Base-by-base conservation (phyloP, 2,797 vertebrate species). In the Coranthus polyacanthus region DNA sequence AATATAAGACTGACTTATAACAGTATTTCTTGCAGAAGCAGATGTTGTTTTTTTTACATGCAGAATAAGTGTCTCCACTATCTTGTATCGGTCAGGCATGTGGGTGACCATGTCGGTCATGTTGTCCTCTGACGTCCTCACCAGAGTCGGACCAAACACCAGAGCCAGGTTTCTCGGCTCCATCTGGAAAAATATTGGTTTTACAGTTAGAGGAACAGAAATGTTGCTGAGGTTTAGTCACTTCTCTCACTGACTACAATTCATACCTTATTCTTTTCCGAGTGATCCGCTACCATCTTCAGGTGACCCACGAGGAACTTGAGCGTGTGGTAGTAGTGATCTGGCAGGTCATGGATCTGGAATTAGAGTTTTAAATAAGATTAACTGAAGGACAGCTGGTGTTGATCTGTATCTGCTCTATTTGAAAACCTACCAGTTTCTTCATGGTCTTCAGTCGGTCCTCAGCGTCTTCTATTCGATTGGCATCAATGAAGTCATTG, bases 61-160 rank as follows among this genome's bases (percentile, higher is more conserved):
- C 72, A 97, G 90, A 83, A 99, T 97, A 17, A 99, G 94, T 0
- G 97, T 98, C 90, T 99, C 97, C 67, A 98, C 94, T 5, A 99
- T 99, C 72, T 98, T 98, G 89, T 98, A 99, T 78, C 97, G 96
- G 87, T 99, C 97, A 0, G 97, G 96, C 97, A 99, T 98, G 91
- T 99, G 97, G 0, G 96, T 98, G 83, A 99, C 97, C 97, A 99
- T 99, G 86, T 98, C 96, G 0, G 94, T 97, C 97, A 99, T 99
- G 85, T 97, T 99, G 92, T 99, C 97, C 80, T 98, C 97, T 0
- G 97, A 98, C 0, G 96, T 98, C 12, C 97, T 91, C 61, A 98
- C 97, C 75, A 99, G 86, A 0, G 97, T 99, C 7, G 97, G 97
- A 53, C 97, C 97, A 0, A 99, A 99, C 72, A 99, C 97, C 86